phyloP scores from a whole-genome alignment of 1,140 invertebrate species.

The Protaetia brevitarsis region DNA sequence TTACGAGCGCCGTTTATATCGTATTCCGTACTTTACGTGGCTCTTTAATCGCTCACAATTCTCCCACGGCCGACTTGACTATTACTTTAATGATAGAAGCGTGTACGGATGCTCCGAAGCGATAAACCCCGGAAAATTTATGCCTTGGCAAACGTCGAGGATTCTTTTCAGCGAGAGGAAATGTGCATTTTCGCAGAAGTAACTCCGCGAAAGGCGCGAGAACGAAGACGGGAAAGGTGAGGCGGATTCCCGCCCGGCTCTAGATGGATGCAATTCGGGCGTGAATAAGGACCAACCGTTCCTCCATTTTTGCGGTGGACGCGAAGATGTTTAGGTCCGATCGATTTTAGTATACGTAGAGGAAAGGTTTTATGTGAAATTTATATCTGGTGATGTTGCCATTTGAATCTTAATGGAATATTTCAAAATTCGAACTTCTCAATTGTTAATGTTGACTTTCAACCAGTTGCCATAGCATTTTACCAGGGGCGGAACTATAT shows the following conservation, averaged over 20 bases:
- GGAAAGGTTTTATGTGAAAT: no score
- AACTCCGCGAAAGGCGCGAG: neutral
- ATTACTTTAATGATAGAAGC: slow-evolving; percentile 18
- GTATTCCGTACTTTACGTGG: neutral
- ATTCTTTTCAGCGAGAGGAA: neutral
- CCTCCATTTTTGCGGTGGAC: neutral
- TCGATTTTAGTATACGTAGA: no score
- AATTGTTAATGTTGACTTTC: no score
- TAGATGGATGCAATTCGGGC: neutral
- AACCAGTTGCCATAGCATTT: no score
- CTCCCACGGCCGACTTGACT: neutral
- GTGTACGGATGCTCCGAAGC: slow-evolving; percentile 2
- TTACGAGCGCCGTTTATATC: neutral
- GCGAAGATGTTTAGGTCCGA: neutral
- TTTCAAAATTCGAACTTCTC: no score
- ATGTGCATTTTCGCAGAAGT: slow-evolving; percentile 14
- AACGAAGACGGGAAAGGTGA: neutral
- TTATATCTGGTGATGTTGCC: no score
- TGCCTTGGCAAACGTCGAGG: slow-evolving; percentile 9
- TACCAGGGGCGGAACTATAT: no score
- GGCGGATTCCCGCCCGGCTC: neutral
- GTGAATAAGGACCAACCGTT: neutral
- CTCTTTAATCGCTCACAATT: neutral
- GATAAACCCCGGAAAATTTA: slow-evolving; percentile 12
- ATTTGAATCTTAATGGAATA: no score